Base-by-base conservation (phyloP, 2,888 invertebrate genomes). In the Zaprionus obscuricornis region DNA sequence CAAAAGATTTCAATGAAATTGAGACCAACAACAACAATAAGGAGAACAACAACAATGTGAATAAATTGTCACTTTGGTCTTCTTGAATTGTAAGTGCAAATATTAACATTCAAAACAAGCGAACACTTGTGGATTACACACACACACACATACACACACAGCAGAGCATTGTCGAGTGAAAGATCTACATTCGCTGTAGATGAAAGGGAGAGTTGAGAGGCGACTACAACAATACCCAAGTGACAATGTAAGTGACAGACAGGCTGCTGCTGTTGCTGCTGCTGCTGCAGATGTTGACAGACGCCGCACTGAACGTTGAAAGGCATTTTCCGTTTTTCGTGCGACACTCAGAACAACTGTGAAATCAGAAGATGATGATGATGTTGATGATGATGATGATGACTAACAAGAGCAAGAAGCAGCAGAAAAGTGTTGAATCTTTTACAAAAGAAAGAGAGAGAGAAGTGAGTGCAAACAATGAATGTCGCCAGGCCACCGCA, bases 21-120 rank as follows among this genome's bases (percentile, higher is more conserved):
- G 84, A 85, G 63, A 66, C 57, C 46, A 64, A 46, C 46, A 56
- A n/a, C n/a, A n/a, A n/a, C n/a, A n/a, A n/a, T n/a, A n/a, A n/a
- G n/a, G n/a, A n/a, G n/a, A n/a, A n/a, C n/a, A n/a, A n/a, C n/a
- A n/a, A 68, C 51, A 76, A 81, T 66, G 70, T 50, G 82, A 77
- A 79, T 74, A 79, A 83, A 83, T 79, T 81, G 84, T 85, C 79
- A 81, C 77, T 84, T n/a, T 81, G 84, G 64, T 67, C 62, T 66
- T 64, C 69, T 73, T 66, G 68, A 81, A 76, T 81, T 71, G 71
- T 59, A 73, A 74, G 82, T 76, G 86, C 77, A 82, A 82, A 82
- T 82, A 82, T 84, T 81, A 82, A 71, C 81, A 84, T 81, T 82
- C 77, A 84, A 86, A 82, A 86, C 85, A 86, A 84, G 62, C 71